Percentiles rank a stretch among this genome's conserved stretches.
Evolutionary conservation across 2,113 vertebrate genomes (phyloP).

Genomic region (Eretmochelys imbricata): DNA sequence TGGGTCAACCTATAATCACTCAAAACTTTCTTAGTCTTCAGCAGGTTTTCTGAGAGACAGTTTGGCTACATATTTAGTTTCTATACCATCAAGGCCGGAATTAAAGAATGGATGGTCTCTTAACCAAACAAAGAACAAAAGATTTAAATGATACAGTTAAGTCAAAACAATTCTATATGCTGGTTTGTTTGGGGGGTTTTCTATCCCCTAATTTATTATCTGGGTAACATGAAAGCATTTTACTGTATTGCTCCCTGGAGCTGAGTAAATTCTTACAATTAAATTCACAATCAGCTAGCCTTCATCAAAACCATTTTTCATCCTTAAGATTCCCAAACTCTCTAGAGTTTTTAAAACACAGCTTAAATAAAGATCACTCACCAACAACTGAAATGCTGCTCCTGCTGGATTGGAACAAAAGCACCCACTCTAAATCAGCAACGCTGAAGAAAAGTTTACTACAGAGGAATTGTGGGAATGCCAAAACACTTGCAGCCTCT

Average conservation of each 20-base stretch:
- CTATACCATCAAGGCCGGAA: background rate
- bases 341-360: background rate
- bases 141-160: background rate
- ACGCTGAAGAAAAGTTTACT: background rate
- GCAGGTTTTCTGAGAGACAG: background rate
- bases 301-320: background rate
- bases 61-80: background rate
- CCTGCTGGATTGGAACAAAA: rapidly evolving
- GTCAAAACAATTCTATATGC: background rate
- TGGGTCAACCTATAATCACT: background rate
- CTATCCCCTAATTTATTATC: background rate
- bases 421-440: background rate
- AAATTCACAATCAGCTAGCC: background rate
- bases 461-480: background rate
- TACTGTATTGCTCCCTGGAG: background rate
- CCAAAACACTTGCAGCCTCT: background rate
- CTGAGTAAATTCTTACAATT: background rate
- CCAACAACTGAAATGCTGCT: background rate
- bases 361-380: background rate
- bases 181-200: background rate
- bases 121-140: background rate
- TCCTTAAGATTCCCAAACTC: background rate
- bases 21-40: background rate
- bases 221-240: background rate
- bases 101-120: background rate